Conservation (phyloP, 2,113 vertebrate genomes). For the Cyanistes caeruleus region DNA sequence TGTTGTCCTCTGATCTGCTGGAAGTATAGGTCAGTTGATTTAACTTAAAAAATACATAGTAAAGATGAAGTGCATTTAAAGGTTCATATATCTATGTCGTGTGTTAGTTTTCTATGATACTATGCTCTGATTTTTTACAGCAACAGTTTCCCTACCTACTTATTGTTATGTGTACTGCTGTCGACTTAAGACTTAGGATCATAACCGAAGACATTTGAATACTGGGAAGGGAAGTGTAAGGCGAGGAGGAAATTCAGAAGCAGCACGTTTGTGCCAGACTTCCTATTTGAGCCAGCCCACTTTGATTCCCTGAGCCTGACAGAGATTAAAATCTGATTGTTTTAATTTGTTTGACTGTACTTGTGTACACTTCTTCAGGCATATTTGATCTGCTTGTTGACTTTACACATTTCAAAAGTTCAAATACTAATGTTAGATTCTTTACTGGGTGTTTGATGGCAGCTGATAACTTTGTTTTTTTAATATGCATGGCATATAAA, state of each 20-base stretch:
- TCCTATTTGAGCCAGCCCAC: not conserved
- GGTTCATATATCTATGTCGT: not conserved
- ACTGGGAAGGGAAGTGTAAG: not conserved
- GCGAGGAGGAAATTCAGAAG: not conserved
- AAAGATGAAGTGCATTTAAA: too few species aligned
- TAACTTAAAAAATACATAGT: not conserved
- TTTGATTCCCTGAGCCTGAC: not conserved
- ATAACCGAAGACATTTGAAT: not conserved
- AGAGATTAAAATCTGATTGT: not conserved
- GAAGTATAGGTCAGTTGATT: not conserved
- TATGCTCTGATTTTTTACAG: not conserved
- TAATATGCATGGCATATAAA: not conserved
- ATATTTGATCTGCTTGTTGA: not conserved
- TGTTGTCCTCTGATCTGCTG: not conserved
- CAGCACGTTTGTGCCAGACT: not conserved
- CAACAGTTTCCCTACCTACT: not conserved
- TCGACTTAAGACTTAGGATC: not conserved
- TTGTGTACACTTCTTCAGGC: not conserved
- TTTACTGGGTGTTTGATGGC: not conserved
- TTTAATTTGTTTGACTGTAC: not conserved
- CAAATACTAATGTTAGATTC: not conserved
- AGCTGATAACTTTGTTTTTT: not conserved
- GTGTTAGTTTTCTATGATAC: not conserved
- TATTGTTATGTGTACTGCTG: not conserved
- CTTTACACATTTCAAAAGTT: not conserved